phyloP scores from a whole-genome alignment of 2,113 vertebrate genomes.

The Atractosteus spatula region DNA sequence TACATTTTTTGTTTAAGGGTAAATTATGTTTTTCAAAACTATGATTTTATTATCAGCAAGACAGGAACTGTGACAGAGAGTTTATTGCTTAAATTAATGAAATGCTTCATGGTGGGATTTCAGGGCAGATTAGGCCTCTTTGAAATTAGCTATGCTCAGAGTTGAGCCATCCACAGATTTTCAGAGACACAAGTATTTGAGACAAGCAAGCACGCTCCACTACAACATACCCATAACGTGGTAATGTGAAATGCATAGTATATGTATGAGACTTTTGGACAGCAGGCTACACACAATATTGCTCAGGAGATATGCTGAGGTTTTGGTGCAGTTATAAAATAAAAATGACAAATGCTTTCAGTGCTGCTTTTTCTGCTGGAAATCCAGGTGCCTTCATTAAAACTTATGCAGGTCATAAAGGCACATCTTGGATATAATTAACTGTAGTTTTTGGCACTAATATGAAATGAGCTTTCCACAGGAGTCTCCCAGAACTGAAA shows the following conservation, averaged over 20 bases:
- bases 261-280: background rate
- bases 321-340: constrained; percentile 61
- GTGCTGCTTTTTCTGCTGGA: constrained; percentile 66
- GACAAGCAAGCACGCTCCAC: constrained; percentile 15
- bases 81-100: constrained; percentile 38
- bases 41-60: constrained; percentile 29
- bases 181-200: constrained; percentile 9
- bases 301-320: constrained; percentile 15
- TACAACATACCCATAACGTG: background rate
- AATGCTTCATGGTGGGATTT: constrained; percentile 34
- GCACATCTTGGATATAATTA: constrained; percentile 65
- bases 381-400: constrained; percentile 77
- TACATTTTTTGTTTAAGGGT: constrained; percentile 29
- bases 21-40: constrained; percentile 35
- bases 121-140: constrained; percentile 35
- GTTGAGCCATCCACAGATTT: constrained; percentile 21
- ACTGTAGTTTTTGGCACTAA: constrained; percentile 68
- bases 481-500: constrained; percentile 55
- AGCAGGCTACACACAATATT: constrained; percentile 16
- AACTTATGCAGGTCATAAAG: constrained; percentile 71
- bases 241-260: background rate
- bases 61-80: constrained; percentile 38
- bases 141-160: constrained; percentile 31
- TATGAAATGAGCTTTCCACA: constrained; percentile 58
- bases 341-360: constrained; percentile 75